A percentile compares a stretch with the other conserved stretches of the same genome.
Conservation (phyloP, 2,797 vertebrate species). For the Gobio occitaniae region DNA sequence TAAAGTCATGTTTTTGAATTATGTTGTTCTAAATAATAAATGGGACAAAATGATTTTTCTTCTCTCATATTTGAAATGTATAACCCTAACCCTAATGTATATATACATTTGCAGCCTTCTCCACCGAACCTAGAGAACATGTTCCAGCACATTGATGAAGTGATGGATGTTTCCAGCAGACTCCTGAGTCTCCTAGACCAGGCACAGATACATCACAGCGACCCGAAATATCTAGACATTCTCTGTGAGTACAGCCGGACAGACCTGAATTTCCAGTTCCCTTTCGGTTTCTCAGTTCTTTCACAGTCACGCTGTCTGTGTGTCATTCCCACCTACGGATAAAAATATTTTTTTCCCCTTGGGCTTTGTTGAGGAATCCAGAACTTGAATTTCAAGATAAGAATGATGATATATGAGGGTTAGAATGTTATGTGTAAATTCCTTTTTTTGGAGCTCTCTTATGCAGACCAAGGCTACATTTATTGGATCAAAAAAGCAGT, state of each 20-base stretch:
- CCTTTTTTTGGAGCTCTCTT: neutral
- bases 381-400: constrained; percentile 3
- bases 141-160: constrained; percentile 87
- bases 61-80: neutral
- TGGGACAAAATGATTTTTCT: neutral
- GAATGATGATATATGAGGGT: neutral
- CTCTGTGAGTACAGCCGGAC: constrained; percentile 84
- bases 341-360: constrained; percentile 2
- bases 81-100: neutral
- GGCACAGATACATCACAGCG: constrained; percentile 58
- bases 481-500: neutral
- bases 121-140: constrained; percentile 85
- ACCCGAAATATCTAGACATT: constrained; percentile 75
- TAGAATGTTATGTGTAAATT: neutral
- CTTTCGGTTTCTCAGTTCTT: constrained; percentile 2
- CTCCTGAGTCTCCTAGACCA: constrained; percentile 86
- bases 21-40: neutral
- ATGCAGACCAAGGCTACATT: too few relatives aligned
- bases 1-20: neutral
- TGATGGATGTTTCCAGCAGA: constrained; percentile 82
- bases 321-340: neutral
- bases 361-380: constrained; percentile 12
- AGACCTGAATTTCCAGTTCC: constrained; percentile 41
- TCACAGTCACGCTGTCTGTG: neutral
- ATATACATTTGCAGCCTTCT: constrained; percentile 78